Evolutionary conservation across 2,888 invertebrate species (phyloP), one percentile per base, ranked within the genome.

Genomic region (Azorinus chamasolen): DNA sequence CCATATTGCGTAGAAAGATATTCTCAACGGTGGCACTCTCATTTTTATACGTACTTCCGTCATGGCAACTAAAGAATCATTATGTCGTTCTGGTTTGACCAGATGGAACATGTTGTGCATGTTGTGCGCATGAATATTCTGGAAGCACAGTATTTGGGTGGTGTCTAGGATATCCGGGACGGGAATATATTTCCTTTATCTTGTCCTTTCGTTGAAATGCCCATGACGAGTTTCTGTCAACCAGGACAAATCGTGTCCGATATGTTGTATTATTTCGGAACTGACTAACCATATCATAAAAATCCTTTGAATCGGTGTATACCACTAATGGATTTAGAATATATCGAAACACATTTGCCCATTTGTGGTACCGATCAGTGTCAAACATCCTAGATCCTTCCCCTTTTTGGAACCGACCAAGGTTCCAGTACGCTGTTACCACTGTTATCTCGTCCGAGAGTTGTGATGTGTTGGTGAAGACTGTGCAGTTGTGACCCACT

Each of bases 71-170:
- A 61, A 70, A 2, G 58, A 48, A 1, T 66, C 59, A 53, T 79
- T 51, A 50, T 74, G 71, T 6, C 41, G 5, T 10, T 24, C 14
- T 18, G 66, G 66, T 25, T 57, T 57, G 0, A 14, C 18, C 0
- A 87, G 39, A 50, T 57, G 46, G 63, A 86, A 87, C n/a, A n/a
- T 25, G 46, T 3, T 63, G 51, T 0, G 71, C 61, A 71, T 85
- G 84, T 48, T 84, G 84, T 14, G 79, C 76, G 55, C 85, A 85
- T 10, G 87, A 48, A 69, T 88, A 88, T 51, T 64, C 84, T 1
- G 88, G 79, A 20, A 83, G 48, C 4, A 85, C 86, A 16, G 88
- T 88, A 64, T 88, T 87, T 12, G 87, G 88, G 39, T 68, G 59
- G 58, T 71, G 73, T 72, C 85, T 86, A 0, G 86, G 88, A 65